phyloP scores from a whole-genome alignment of 2,797 vertebrate species.

The Pangasius krempfi region DNA sequence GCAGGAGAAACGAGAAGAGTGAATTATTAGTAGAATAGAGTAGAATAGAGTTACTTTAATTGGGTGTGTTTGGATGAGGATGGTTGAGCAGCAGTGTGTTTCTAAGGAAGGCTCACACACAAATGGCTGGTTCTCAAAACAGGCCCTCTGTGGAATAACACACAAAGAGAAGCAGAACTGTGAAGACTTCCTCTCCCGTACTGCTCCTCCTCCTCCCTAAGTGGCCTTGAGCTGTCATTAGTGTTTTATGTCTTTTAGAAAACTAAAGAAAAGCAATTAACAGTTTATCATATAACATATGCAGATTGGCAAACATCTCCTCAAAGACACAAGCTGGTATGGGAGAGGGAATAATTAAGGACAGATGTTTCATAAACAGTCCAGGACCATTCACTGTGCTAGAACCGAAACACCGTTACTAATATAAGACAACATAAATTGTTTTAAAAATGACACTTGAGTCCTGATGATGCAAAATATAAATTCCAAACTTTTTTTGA shows the following conservation, averaged over 20 bases:
- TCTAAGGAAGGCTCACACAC: conserved; percentile 21
- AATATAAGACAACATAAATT: conserved; percentile 73
- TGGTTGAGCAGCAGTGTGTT: conserved; percentile 29
- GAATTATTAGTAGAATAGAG: neutral
- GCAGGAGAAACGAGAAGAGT: neutral
- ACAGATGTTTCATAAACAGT: conserved; percentile 79
- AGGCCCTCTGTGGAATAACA: conserved; percentile 8
- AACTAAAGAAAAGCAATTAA: conserved; percentile 71
- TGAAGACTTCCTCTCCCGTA: conserved; percentile 73
- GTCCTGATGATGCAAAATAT: conserved; percentile 54
- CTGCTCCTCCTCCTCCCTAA: conserved; percentile 74
- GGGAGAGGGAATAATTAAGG: conserved; percentile 77
- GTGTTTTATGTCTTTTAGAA: conserved; percentile 69
- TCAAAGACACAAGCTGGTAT: conserved; percentile 71
- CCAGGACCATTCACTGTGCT: conserved; percentile 77
- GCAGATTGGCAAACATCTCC: conserved; percentile 72
- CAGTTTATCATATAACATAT: conserved; percentile 75
- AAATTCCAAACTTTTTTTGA: neutral
- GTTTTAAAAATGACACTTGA: conserved; percentile 59
- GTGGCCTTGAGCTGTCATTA: conserved; percentile 79
- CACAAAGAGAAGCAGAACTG: conserved; percentile 48
- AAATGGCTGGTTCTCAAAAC: conserved; percentile 40
- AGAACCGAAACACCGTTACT: conserved; percentile 76
- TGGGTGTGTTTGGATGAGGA: conserved; percentile 28
- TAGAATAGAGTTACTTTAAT: conserved; percentile 37